Evolutionary conservation across 2,113 vertebrate species (phyloP), one percentile per base, ranked within the genome.

Genomic region (Phyllostomus hastatus): DNA sequence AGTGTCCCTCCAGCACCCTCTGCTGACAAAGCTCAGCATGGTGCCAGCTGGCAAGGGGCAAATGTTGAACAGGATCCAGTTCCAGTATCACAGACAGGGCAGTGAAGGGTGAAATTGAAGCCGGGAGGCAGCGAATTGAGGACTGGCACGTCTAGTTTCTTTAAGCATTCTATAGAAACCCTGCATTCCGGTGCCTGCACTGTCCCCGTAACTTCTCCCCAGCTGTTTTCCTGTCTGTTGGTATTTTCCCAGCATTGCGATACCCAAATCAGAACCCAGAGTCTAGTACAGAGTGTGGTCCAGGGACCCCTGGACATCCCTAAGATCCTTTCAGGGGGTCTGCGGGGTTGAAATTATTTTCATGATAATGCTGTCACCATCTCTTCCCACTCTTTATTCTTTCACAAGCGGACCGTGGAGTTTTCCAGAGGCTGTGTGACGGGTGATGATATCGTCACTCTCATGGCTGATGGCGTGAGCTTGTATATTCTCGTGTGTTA

Each of bases 121-220:
- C n/a, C 14, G 10, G 54, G 79, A 41, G n/a, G 50, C 67, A 67
- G 1, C 48, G 48, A 14, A 1, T 48, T 11, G 54, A 33, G 57
- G 20, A 11, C 6, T 35, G 35, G 33, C 31, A 26, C 9, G 1
- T 0, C 54, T 33, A 1, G 33, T 89, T 38, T 88, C 86, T 50
- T 66, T 46, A 67, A 46, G 19, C 28, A 9, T 76, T 72, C 48
- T 61, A 0, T 31, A 61, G 69, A 78, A 46, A 59, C 41, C 41
- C 79, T 66, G 35, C 67, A 2, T 78, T 46, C 31, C 6, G 0
- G 70, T 54, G 4, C 26, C 88, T 24, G 7, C 10, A 8, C 76
- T 38, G 0, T 22, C 38, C 54, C 59, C 17, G 0, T 17, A 24
- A 1, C 41, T 43, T n/a, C 67, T 69, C 35, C 20, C 38, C 1